phyloP scores from a whole-genome alignment of 2,797 vertebrate species.

The Anguilla obscura region DNA sequence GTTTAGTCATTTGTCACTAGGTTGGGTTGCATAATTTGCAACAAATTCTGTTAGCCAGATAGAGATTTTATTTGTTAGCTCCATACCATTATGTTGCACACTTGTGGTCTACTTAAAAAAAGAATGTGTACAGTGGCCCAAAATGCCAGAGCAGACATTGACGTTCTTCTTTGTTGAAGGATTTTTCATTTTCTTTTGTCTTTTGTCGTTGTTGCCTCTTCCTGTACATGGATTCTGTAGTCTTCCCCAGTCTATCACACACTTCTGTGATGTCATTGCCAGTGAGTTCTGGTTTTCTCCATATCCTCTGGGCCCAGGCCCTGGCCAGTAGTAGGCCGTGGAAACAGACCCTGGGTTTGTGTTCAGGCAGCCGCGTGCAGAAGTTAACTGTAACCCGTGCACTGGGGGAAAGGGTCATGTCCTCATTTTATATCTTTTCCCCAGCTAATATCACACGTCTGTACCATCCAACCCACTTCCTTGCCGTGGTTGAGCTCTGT shows the following conservation, averaged over 20 bases:
- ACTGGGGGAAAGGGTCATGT: conserved; percentile 34
- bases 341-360: conserved; percentile 45
- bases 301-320: conserved; percentile 43
- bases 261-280: background rate
- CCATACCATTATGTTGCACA: too few species aligned
- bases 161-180: background rate
- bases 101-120: too few species aligned
- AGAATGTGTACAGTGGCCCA: too few species aligned
- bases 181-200: background rate
- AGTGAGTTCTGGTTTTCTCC: conserved; percentile 29
- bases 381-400: conserved; percentile 41
- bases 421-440: background rate
- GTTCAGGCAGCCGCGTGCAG: conserved; percentile 25
- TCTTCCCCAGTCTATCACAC: background rate
- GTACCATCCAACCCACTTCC: background rate
- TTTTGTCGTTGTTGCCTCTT: background rate
- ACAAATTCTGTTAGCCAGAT: too few species aligned
- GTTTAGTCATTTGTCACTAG: too few species aligned
- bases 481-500: background rate
- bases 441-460: conserved; percentile 40
- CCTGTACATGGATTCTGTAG: background rate
- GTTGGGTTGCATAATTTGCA: too few species aligned
- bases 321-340: conserved; percentile 32
- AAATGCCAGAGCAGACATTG: background rate
- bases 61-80: too few species aligned